Evolutionary conservation across 2,797 vertebrate genomes (phyloP), one percentile per base, ranked within the genome.

Genomic region (Synaphobranchus kaupii): DNA sequence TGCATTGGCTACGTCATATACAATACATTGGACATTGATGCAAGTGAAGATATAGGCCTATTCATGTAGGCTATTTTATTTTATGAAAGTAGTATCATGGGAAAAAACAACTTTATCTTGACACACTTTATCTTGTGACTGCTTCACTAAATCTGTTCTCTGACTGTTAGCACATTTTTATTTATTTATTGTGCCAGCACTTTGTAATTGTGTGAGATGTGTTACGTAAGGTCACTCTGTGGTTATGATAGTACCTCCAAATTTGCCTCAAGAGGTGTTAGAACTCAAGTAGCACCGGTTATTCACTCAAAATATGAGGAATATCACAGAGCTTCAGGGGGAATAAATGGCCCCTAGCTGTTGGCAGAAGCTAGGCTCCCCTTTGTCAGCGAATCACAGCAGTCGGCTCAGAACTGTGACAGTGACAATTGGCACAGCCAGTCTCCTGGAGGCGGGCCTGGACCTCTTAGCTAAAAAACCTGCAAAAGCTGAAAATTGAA

Each of bases 401-500:
- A 44, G 34, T 76, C 73, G 22, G 73, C 34, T 20, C 5, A 44
- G 31, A 76, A 22, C 73, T 76, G 31, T 76, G 73, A 76, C 73
- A 39, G 73, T 47, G 73, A 28, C 73, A 44, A 44, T 76, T 76
- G 73, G 73, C 73, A 76, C 34, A 76, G 73, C 39, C 31, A 39
- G 34, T 20, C 31, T 76, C 31, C 73, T 76, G 73, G 73, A 76
- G 73, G 73, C 73, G 17, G 73, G 34, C 73, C 73, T 76, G 34
- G 73, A 17, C 73, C 31, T 76, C 73, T 76, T 76, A 44, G 73
- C 31, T 68, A 31, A 44, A 71, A 76, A 44, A 76, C 73, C 73
- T 76, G 73, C 31, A 47, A 76, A 76, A 76, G 73, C 73, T 76
- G 73, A 76, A 76, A 76, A 76, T 76, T 76, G 73, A 76, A 76